Evolutionary conservation across 2,888 invertebrate genomes (phyloP).

Genomic region (Ophonus ardosiacus): DNA sequence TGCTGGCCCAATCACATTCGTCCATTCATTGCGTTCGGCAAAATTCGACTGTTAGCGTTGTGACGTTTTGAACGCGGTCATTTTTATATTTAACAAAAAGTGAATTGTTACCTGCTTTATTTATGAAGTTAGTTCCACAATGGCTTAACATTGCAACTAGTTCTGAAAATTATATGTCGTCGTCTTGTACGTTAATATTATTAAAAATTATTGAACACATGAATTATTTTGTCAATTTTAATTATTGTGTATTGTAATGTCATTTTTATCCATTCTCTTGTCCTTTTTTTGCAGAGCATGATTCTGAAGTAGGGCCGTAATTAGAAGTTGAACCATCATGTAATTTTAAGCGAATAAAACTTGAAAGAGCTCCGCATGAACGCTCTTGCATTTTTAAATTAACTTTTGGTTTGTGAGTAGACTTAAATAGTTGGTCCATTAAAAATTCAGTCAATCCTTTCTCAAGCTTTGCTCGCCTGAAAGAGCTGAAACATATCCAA

Average conservation of each 20-base stretch:
- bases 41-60: too few species aligned
- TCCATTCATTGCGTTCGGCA: too few species aligned
- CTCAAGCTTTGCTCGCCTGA: background rate
- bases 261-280: background rate
- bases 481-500: conserved; percentile 11
- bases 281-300: conserved; percentile 7
- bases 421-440: conserved; percentile 11
- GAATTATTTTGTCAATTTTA: background rate
- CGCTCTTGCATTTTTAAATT: conserved; percentile 43
- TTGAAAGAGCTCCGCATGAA: conserved; percentile 26
- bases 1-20: too few species aligned
- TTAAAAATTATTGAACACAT: too few species aligned
- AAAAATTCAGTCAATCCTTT: conserved; percentile 13
- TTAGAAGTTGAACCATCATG: conserved; percentile 28
- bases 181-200: too few species aligned
- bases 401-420: conserved; percentile 19
- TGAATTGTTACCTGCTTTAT: too few species aligned
- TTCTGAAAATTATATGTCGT: too few species aligned
- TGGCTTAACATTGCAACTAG: too few species aligned
- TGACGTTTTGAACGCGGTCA: too few species aligned
- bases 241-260: background rate
- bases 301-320: conserved; percentile 14
- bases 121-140: too few species aligned
- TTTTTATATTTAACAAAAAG: too few species aligned
- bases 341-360: conserved; percentile 34